phyloP scores from a whole-genome alignment of 1,140 invertebrate species.

The Aphelinus certus region DNA sequence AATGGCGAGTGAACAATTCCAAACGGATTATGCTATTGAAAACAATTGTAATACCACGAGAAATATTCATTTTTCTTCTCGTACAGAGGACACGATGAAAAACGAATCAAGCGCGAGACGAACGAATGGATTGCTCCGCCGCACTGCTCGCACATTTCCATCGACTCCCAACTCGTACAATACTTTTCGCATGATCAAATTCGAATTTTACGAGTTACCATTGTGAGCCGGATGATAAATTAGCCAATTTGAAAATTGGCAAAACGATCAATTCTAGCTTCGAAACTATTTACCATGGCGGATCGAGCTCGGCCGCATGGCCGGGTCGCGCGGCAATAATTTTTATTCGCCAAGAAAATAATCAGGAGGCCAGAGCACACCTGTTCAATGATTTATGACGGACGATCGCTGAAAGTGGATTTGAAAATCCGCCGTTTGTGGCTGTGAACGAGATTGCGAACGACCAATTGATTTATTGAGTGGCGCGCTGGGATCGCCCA shows the following conservation, averaged over 20 bases:
- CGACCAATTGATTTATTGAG: constrained; percentile 16
- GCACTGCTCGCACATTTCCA: too few relatives aligned
- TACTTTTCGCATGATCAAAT: too few relatives aligned
- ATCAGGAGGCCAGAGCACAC: constrained; percentile 9
- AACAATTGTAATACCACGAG: too few relatives aligned
- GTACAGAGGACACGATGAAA: too few relatives aligned
- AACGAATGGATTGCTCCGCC: too few relatives aligned
- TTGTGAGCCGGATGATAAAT: not conserved
- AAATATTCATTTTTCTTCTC: too few relatives aligned
- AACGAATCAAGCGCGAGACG: too few relatives aligned
- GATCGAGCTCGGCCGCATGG: not conserved
- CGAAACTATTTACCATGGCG: not conserved
- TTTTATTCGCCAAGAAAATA: constrained; percentile 6
- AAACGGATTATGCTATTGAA: too few relatives aligned
- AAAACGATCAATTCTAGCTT: constrained; percentile 1
- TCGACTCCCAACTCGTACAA: too few relatives aligned
- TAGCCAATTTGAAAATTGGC: not conserved
- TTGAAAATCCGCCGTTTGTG: constrained; percentile 9
- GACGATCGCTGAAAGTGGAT: not conserved
- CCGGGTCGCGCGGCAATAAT: not conserved
- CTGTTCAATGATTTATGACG: constrained; percentile 25
- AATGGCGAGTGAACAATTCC: too few relatives aligned
- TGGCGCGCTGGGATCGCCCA: not conserved
- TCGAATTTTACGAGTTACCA: too few relatives aligned
- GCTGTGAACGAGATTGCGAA: constrained; percentile 11